phyloP scores from a whole-genome alignment of 2,113 vertebrate genomes.

The Chloropsis hardwickii region DNA sequence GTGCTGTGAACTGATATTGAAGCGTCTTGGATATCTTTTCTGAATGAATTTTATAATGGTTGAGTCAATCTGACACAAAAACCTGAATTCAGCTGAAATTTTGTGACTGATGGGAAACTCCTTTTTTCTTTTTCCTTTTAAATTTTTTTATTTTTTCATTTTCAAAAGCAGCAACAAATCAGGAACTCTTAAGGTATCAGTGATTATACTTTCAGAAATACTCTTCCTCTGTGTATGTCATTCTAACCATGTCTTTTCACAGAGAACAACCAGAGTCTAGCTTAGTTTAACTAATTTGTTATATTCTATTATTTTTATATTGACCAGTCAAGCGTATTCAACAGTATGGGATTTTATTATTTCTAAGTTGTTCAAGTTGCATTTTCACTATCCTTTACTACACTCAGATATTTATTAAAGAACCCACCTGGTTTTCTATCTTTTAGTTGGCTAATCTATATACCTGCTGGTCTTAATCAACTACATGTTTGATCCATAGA shows the following conservation, averaged over 20 bases:
- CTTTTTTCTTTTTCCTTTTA: neutral
- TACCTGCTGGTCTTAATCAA: neutral
- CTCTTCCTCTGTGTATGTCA: neutral
- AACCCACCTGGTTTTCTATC: neutral
- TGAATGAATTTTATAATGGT: neutral
- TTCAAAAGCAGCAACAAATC: neutral
- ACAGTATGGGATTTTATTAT: neutral
- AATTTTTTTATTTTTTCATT: neutral
- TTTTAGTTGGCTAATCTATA: neutral
- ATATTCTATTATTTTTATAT: neutral
- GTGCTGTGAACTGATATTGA: neutral
- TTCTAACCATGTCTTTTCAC: neutral
- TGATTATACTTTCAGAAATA: neutral
- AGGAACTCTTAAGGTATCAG: neutral
- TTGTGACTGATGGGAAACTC: neutral
- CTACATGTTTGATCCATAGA: neutral
- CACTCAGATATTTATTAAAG: neutral
- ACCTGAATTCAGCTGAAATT: neutral
- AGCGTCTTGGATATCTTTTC: neutral
- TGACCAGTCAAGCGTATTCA: neutral
- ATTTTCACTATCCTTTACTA: neutral
- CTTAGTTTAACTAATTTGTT: neutral
- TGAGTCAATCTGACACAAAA: neutral
- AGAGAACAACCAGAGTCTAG: neutral
- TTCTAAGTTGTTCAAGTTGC: neutral